Percentiles rank a stretch among this genome's conserved stretches.
These are phyloP conservation scores for Heliconius hewitsoni DNA, from an alignment of 1,140 invertebrate genomes.

Conservation along the genomic window DNA sequence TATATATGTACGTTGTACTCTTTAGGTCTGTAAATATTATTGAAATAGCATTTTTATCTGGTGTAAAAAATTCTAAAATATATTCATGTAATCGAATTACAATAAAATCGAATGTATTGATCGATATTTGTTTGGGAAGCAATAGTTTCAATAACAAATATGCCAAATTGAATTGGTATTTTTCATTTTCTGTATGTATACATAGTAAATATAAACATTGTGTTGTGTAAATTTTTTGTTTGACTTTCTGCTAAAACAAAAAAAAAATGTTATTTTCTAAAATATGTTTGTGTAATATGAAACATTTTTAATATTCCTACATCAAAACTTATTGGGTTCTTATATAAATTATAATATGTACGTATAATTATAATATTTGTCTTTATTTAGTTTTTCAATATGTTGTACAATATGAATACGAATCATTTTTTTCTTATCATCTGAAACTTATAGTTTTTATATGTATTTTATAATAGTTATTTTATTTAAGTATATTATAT, in stretches of 20 bases:
- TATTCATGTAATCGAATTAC: neutral
- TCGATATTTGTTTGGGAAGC: neutral
- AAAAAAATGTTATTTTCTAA: no score
- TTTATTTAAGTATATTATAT: neutral
- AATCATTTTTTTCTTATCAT: no score
- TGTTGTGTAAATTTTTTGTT: neutral
- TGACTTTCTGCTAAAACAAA: no score
- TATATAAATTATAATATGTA: no score
- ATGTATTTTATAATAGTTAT: no score
- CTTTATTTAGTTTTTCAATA: no score
- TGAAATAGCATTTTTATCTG: constrained; percentile 55
- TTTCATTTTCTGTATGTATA: neutral
- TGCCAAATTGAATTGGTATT: neutral
- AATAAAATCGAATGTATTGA: neutral
- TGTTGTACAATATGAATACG: no score
- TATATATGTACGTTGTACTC: constrained; percentile 31
- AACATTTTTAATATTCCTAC: no score
- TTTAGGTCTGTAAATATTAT: constrained; percentile 48
- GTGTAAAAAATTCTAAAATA: constrained; percentile 11
- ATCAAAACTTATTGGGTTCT: no score
- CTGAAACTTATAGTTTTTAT: no score
- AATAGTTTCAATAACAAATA: neutral
- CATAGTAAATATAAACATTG: neutral
- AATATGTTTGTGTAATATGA: no score
- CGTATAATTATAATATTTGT: no score